These are phyloP conservation scores for Chloroceryle aenea DNA, from an alignment of 2,113 vertebrate genomes.

Conservation along the genomic window DNA sequence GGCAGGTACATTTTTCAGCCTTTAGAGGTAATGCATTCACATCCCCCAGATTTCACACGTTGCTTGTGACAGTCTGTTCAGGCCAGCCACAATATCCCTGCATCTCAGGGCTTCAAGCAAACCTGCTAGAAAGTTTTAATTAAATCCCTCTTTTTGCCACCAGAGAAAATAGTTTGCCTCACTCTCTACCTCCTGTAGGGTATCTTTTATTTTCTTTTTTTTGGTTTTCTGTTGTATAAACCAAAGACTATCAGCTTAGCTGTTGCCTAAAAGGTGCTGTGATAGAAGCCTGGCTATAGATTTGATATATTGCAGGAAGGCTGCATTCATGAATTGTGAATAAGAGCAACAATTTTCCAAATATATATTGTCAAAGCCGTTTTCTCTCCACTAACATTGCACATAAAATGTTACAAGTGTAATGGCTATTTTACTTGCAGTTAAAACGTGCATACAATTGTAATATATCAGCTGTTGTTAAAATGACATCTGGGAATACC, in stretches of 20 bases:
- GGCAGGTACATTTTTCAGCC: not conserved
- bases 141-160: not conserved
- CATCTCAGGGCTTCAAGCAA: not conserved
- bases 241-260: not conserved
- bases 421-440: constrained; percentile 75
- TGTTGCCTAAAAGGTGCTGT: not conserved
- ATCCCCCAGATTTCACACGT: not conserved
- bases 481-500: constrained; percentile 60
- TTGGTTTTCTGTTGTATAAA: not conserved
- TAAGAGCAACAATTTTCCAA: constrained; percentile 67
- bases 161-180: not conserved
- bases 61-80: not conserved
- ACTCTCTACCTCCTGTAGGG: not conserved
- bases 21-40: not conserved
- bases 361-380: constrained; percentile 68
- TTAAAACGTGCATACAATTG: constrained; percentile 72
- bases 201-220: not conserved
- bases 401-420: constrained; percentile 74
- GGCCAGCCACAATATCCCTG: not conserved
- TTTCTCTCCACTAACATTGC: constrained; percentile 71
- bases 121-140: not conserved
- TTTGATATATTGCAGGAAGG: constrained; percentile 44
- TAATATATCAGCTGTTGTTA: constrained; percentile 66
- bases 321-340: constrained; percentile 63
- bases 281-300: constrained; percentile 56